Evolutionary conservation across 2,888 invertebrate genomes (phyloP).

Genomic region (Cataglyphis rosenhaueri): DNA sequence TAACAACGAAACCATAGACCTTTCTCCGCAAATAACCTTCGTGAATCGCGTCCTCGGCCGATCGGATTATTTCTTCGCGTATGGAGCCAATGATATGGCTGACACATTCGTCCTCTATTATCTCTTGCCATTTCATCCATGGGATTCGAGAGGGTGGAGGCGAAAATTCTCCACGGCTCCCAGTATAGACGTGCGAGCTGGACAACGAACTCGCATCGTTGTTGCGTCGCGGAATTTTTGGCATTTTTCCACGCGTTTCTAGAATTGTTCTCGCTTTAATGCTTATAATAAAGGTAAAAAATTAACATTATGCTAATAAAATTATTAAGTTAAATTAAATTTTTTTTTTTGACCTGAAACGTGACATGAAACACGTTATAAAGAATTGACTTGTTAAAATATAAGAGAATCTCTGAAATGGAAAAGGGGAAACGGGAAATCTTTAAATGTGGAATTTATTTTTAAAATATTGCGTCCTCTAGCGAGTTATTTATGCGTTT

Average conservation of each 20-base stretch:
- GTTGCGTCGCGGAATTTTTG: conserved; percentile 3
- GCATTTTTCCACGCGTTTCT: conserved; percentile 2
- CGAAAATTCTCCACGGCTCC: neutral
- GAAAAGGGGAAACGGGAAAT: neutral
- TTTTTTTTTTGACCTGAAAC: neutral
- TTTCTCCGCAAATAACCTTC: conserved; percentile 46
- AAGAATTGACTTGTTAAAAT: neutral
- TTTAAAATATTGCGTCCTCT: neutral
- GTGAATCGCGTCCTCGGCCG: conserved; percentile 43
- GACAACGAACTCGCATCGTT: neutral
- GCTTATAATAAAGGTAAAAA: neutral
- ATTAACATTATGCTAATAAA: neutral
- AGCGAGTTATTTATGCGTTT: neutral
- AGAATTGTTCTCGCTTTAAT: neutral
- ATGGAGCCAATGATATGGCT: conserved; percentile 60
- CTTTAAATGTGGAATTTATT: neutral
- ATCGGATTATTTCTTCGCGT: conserved; percentile 67
- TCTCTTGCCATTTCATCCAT: conserved; percentile 63
- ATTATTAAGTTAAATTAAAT: too few relatives aligned
- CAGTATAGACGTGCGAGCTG: neutral
- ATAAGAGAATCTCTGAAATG: neutral
- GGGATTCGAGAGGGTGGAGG: conserved; percentile 54
- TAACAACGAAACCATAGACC: conserved; percentile 58
- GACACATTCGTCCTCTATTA: conserved; percentile 56
- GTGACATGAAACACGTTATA: neutral